Evolutionary conservation across 2,888 invertebrate genomes (phyloP), one percentile per base, ranked within the genome.

Genomic region (Tigriopus californicus): DNA sequence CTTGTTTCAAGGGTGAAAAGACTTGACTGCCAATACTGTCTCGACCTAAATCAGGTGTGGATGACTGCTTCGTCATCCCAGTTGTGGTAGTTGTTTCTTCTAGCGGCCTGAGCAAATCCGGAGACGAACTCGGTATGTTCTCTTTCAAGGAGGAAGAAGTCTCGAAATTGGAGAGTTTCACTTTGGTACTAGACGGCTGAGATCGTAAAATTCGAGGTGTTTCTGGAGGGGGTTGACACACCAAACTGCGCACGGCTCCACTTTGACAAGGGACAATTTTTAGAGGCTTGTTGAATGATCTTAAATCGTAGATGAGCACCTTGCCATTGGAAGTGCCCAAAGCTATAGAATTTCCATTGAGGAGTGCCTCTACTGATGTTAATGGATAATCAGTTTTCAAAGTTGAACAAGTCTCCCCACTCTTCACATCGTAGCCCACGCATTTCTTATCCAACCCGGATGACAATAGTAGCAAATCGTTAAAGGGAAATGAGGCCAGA

Each of bases 401-500:
- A 11, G 66, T 65, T 25, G 55, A 24, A 47, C 24, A 66, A 63
- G 61, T 72, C 72, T 65, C 67, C 63, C 69, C 70, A 18, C 63
- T 64, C 42, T 67, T 65, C 1, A 67, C 65, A 63, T 73, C 72
- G 62, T 70, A 71, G 61, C 67, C 69, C 42, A 69, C 66, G 33
- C 72, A 66, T 25, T 68, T 65, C 62, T 72, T 72, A 64, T 73
- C 73, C 42, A 72, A 67, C 1, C 73, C 73, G 1, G 69, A 70
- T 61, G 69, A 70, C 62, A 69, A 66, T 57, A 73, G 65, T 40
- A 73, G 65, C 61, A 69, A 66, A 44, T 70, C 68, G 63, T 72
- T 73, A 61, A 71, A 65, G 1, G 72, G 71, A n/a, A 72, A 72
- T 63, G 72, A 73, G n/a, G 68, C 67, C 11, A 73, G 64, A 6